Percentiles rank a stretch among this genome's conserved stretches.
Evolutionary conservation across 2,888 invertebrate genomes (phyloP).

Genomic region (Stenichneumon culpator): DNA sequence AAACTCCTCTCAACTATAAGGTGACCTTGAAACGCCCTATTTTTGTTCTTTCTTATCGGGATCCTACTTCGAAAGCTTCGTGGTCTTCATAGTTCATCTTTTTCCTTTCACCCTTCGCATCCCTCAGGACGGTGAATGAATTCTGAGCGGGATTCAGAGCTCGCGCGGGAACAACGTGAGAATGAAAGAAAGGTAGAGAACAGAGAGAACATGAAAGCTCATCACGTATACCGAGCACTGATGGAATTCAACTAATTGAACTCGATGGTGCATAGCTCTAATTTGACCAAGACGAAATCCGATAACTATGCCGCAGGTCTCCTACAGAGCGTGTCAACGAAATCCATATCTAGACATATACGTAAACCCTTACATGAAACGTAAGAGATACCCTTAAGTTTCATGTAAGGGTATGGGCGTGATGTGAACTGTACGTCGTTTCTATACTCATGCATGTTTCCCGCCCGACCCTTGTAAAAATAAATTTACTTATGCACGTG

Average conservation of each 20-base stretch:
- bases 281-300: neutral
- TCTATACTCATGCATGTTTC: conserved; percentile 1
- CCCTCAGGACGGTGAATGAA: conserved; percentile 21
- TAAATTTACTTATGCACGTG: neutral
- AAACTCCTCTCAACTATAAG: conserved; percentile 6
- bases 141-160: conserved; percentile 34
- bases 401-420: neutral
- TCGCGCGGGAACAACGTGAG: conserved; percentile 34
- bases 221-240: conserved; percentile 5
- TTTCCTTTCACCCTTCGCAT: neutral
- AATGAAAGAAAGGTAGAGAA: conserved; percentile 2
- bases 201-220: neutral
- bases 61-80: neutral
- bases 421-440: neutral
- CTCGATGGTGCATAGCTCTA: neutral
- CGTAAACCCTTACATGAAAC: no score
- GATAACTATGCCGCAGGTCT: neutral
- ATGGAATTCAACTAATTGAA: neutral
- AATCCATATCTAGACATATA: neutral
- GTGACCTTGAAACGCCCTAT: conserved; percentile 5
- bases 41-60: neutral
- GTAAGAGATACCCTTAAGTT: neutral
- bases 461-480: neutral
- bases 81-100: neutral
- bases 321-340: neutral